Percentiles rank a stretch among this genome's conserved stretches.
Evolutionary conservation across 2,888 invertebrate genomes (phyloP).

Genomic region (Hirtodrosophila cameraria): DNA sequence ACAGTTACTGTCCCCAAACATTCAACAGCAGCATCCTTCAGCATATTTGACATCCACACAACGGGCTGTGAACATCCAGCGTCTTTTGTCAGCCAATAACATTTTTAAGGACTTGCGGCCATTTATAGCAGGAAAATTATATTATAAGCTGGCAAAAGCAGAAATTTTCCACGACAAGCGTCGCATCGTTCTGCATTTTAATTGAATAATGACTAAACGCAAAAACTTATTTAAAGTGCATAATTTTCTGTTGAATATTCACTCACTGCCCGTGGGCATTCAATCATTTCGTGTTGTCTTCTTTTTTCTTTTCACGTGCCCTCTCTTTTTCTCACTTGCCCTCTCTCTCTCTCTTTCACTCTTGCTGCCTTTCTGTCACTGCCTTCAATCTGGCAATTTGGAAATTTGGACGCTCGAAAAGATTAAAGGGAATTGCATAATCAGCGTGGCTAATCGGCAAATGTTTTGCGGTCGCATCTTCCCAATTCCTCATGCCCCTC

Average conservation of each 20-base stretch:
- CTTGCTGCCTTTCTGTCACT: background rate
- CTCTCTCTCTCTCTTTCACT: background rate
- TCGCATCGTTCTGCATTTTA: constrained; percentile 42
- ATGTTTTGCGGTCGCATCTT: constrained; percentile 57
- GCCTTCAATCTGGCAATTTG: constrained; percentile 11
- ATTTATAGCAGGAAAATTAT: constrained; percentile 38
- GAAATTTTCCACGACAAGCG: constrained; percentile 1
- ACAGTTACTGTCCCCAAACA: constrained; percentile 20
- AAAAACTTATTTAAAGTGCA: constrained; percentile 68
- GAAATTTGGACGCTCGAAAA: constrained; percentile 25
- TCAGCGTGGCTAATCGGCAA: constrained; percentile 67
- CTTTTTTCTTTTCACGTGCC: background rate
- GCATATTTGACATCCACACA: constrained; percentile 24
- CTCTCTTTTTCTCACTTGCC: background rate
- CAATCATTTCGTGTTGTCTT: constrained; percentile 48
- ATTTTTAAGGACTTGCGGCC: constrained; percentile 42
- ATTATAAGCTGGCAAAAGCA: constrained; percentile 35
- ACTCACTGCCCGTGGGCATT: constrained; percentile 33
- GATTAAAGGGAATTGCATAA: constrained; percentile 70
- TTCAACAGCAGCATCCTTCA: constrained; percentile 1
- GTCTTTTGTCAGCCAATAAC: constrained; percentile 55
- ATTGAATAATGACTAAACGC: constrained; percentile 66
- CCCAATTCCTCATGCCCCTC: background rate
- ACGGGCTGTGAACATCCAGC: constrained; percentile 25
- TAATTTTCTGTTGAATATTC: constrained; percentile 45